Base-by-base conservation (phyloP, 2,888 invertebrate genomes). In the Troglohyphantes excavatus region DNA sequence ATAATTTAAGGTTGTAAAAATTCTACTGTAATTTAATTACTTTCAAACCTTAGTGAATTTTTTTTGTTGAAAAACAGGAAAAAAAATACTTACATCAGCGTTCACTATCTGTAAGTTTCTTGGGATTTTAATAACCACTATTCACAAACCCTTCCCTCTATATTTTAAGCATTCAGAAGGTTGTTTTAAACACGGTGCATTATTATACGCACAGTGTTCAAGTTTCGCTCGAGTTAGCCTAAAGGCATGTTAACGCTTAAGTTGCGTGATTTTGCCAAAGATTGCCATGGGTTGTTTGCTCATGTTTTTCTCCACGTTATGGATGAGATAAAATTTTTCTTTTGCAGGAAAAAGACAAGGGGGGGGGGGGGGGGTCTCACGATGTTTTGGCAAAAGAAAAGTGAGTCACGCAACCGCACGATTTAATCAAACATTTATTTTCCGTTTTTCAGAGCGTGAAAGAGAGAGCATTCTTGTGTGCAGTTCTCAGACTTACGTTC, bases 211-310 rank as follows among this genome's bases (percentile, higher is more conserved):
- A n/a, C n/a, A n/a, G n/a, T n/a, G n/a, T n/a, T n/a, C 13, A 7
- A 53, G 53, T 53, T 53, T 53, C 5, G n/a, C 17, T 53, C 53
- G 1, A 17, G n/a, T 53, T 53, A 5, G 53, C n/a, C n/a, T 13
- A 29, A 59, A 27, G 59, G 61, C 59, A 11, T 27, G 39, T 43
- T 67, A 79, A 79, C 67, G 79, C 27, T 46, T 46, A 26, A 5
- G 79, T 79, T 79, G 79, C 79, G 79, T 79, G 79, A 79, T 43
- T 79, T 65, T 46, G 19, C 17, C 6, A n/a, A 21, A 79, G 65
- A 68, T 68, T 79, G 65, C 21, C 67, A 23, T 11, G 79, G 23
- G 23, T 53, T 46, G 43, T 79, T 79, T 79, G 79, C 11, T 65
- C 63, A 21, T 65, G 26, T 63, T 65, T 39, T 65, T 43, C 43